Conservation (phyloP, 2,113 vertebrate species). For the Grantiella picta region DNA sequence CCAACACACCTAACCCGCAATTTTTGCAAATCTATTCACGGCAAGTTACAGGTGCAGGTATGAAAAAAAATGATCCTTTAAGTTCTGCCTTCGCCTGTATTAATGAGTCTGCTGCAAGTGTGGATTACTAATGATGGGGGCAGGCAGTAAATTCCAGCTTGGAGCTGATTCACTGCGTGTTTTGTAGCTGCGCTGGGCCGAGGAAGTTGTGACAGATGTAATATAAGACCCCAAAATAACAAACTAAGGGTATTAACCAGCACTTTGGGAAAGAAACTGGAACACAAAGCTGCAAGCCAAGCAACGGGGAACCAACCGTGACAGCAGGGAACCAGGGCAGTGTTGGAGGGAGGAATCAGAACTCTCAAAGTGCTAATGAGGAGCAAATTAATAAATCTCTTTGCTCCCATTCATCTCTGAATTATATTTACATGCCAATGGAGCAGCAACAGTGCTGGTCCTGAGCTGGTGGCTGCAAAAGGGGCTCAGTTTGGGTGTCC, state of each 20-base stretch:
- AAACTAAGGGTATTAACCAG: not conserved
- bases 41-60: not conserved
- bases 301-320: not conserved
- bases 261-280: not conserved
- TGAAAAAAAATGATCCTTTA: not conserved
- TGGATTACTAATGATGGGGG: not conserved
- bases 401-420: not conserved
- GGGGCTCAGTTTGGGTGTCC: not conserved
- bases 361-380: not conserved
- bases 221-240: not conserved
- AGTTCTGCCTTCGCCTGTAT: not conserved
- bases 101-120: not conserved
- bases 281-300: not conserved
- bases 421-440: not conserved
- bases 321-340: not conserved
- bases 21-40: not conserved
- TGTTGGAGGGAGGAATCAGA: not conserved
- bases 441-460: not conserved
- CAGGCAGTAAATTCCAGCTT: not conserved
- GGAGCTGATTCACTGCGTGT: not conserved
- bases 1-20: not conserved
- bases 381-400: not conserved
- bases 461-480: accelerated
- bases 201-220: not conserved
- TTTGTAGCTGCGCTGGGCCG: not conserved